These are phyloP conservation scores for Tenthredo scrophulariae DNA, from an alignment of 2,888 invertebrate species.

Conservation along the genomic window DNA sequence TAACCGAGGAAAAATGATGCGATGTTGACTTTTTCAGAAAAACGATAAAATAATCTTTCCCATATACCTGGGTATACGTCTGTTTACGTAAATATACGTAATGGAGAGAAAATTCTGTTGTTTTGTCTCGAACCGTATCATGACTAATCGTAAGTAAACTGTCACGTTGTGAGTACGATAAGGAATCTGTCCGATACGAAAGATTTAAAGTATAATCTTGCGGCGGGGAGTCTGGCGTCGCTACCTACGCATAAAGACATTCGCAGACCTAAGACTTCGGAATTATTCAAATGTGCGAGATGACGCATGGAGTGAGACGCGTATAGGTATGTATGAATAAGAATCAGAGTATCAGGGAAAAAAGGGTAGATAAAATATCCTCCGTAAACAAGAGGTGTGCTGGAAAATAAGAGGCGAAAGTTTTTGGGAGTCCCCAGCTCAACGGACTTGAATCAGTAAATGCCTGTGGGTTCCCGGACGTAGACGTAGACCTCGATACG, in stretches of 20 bases:
- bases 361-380: not conserved
- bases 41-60: too few relatives aligned
- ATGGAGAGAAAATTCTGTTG: not conserved
- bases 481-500: slow-evolving; percentile 44
- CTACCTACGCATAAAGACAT: not conserved
- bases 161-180: slow-evolving; percentile 1
- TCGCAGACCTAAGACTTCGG: not conserved
- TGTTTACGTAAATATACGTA: not conserved
- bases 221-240: not conserved
- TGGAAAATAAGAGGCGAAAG: slow-evolving; percentile 12
- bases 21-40: not conserved
- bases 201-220: not conserved
- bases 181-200: not conserved
- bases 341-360: not conserved
- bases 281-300: not conserved
- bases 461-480: slow-evolving; percentile 65
- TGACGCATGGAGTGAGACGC: slow-evolving; percentile 1
- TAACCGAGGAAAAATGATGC: not conserved
- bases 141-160: not conserved
- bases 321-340: not conserved
- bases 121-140: not conserved
- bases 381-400: not conserved
- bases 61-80: not conserved
- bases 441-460: slow-evolving; percentile 24
- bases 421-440: not conserved